Base-by-base conservation (phyloP, 2,888 invertebrate genomes). In the Scelioninae gen. 1 region DNA sequence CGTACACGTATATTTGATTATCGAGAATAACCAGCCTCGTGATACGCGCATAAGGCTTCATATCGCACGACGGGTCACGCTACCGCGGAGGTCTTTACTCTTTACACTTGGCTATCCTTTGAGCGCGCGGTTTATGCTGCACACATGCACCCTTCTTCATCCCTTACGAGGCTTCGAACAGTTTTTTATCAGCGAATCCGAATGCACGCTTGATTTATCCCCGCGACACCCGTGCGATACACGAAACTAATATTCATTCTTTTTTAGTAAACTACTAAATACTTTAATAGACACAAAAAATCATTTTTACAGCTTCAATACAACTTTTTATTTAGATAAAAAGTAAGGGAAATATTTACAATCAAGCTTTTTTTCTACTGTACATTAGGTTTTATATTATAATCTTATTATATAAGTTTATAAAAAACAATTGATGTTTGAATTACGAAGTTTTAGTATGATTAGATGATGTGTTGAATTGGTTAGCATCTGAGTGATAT, bases 41-140 rank as follows among this genome's bases (percentile, higher is more conserved):
- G 75, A 76, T 81, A 71, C 62, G 66, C 53, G 71, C 72, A 63
- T 77, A 72, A 40, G 82, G 82, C 72, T 82, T 82, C 82, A 72
- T 82, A 77, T 82, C 71, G 68, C 82, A 66, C 82, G 77, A 68
- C 62, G 74, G 72, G 74, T 77, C 81, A 81, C 77, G 76, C 75
- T 71, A 81, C 81, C 53, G 38, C 68, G 51, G 82, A 83, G 85
- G 82, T 85, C 84, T 85, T 85, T 85, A 80, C 85, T 84, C 86
- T 84, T 84, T 85, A 81, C 84, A 81, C 85, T 83, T 84, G 78
- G 78, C 76, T 81, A 75, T 83, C 78, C 45, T 60, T 78, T 80
- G 69, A 79, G 65, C 75, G 66, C 75, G 60, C 55, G 62, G 62
- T 76, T 71, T 77, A 47, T 49, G 43, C 69, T 47, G 34, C 53